These are phyloP conservation scores for Myotis daubentonii DNA, from an alignment of 2,797 vertebrate species.

Conservation along the genomic window DNA sequence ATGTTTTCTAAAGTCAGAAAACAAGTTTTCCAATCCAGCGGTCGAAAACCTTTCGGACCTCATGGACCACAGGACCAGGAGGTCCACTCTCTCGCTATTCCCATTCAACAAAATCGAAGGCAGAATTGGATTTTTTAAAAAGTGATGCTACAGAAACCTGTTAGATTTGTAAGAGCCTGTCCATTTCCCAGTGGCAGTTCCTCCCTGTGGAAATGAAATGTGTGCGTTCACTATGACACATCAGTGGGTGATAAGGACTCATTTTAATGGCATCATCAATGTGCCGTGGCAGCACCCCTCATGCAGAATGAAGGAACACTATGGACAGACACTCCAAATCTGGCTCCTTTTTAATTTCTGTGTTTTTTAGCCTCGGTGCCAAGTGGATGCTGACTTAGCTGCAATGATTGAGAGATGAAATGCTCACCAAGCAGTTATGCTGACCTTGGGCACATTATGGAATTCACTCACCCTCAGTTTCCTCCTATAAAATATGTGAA, in stretches of 20 bases:
- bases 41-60: too few relatives aligned
- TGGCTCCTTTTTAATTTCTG: not conserved
- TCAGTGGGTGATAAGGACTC: not conserved
- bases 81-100: too few relatives aligned
- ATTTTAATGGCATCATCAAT: not conserved
- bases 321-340: not conserved
- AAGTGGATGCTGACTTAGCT: not conserved
- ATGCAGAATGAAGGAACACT: fast-evolving
- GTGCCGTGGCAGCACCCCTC: not conserved
- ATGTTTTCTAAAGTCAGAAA: not conserved
- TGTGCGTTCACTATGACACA: not conserved
- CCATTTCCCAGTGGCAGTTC: not conserved
- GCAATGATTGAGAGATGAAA: not conserved
- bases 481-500: not conserved
- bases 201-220: not conserved
- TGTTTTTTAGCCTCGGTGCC: too few relatives aligned
- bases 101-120: not conserved
- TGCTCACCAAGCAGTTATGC: not conserved
- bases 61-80: too few relatives aligned
- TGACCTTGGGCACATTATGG: not conserved
- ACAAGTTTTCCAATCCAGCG: not conserved
- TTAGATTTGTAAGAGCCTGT: not conserved
- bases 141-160: not conserved
- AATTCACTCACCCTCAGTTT: not conserved
- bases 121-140: not conserved